phyloP scores from a whole-genome alignment of 1,140 invertebrate genomes.

The Potamilus streckersoni region DNA sequence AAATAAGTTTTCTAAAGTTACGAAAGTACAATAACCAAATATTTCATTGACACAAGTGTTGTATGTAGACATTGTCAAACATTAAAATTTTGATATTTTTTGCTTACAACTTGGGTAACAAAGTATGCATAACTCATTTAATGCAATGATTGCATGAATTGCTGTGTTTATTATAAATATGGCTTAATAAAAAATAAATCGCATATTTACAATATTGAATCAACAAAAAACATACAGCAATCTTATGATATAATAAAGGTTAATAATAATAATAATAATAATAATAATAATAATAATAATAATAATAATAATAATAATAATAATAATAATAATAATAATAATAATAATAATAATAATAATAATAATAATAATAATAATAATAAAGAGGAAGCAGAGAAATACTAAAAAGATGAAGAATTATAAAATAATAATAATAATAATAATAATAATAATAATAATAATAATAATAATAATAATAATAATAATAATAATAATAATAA shows the following conservation, averaged over 20 bases:
- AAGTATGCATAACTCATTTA: too few species aligned
- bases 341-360: slow-evolving; percentile 21
- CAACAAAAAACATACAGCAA: too few species aligned
- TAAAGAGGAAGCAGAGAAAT: slow-evolving; percentile 9
- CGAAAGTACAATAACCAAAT: too few species aligned
- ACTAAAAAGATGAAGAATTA: slow-evolving; percentile 11
- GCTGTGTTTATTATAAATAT: too few species aligned
- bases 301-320: slow-evolving; percentile 25
- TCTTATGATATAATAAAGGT: slow-evolving; percentile 6
- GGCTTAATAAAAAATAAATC: too few species aligned
- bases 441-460: slow-evolving; percentile 26
- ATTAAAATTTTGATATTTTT: too few species aligned
- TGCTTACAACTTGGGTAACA: too few species aligned
- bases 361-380: slow-evolving; percentile 25
- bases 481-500: slow-evolving; percentile 19
- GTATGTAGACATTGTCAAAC: too few species aligned
- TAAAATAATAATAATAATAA: slow-evolving; percentile 8
- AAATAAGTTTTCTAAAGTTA: too few species aligned
- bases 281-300: slow-evolving; percentile 18
- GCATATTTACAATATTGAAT: too few species aligned
- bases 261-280: slow-evolving; percentile 17
- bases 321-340: slow-evolving; percentile 20
- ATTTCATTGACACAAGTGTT: too few species aligned
- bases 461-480: slow-evolving; percentile 20
- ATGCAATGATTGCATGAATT: too few species aligned